These are phyloP conservation scores for Acrobasis suavella DNA, from an alignment of 2,888 invertebrate species.

Conservation along the genomic window DNA sequence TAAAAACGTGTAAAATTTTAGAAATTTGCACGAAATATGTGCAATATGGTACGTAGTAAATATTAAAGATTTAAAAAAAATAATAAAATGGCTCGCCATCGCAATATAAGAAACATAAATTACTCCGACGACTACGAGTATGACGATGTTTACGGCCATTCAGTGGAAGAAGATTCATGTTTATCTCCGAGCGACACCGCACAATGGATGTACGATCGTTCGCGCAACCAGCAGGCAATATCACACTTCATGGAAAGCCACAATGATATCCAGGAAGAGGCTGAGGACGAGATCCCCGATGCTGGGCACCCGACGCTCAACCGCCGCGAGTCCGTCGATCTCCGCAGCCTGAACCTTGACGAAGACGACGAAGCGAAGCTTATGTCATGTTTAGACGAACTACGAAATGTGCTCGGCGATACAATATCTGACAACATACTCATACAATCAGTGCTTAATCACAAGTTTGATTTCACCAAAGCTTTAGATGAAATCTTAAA, in stretches of 20 bases:
- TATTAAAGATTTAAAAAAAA: constrained; percentile 23
- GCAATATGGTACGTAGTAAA: constrained; percentile 26
- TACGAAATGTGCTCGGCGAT: constrained; percentile 91
- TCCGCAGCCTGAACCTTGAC: constrained; percentile 76
- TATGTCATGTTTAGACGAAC: constrained; percentile 91
- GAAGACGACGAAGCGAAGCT: constrained; percentile 88
- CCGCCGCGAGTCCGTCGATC: constrained; percentile 74
- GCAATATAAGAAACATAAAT: constrained; percentile 92
- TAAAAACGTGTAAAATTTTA: constrained; percentile 44
- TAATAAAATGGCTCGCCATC: constrained; percentile 90
- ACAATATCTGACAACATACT: constrained; percentile 87
- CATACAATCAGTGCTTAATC: constrained; percentile 86
- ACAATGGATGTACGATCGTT: constrained; percentile 93
- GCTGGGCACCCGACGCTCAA: constrained; percentile 45
- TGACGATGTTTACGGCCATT: constrained; percentile 96
- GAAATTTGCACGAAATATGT: constrained; percentile 28
- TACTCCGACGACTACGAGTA: constrained; percentile 96
- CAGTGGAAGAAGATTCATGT: constrained; percentile 95
- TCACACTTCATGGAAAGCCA: constrained; percentile 89
- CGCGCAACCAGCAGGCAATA: constrained; percentile 87
- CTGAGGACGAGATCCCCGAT: constrained; percentile 71
- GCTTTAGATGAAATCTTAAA: constrained; percentile 88
- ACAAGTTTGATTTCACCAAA: constrained; percentile 88
- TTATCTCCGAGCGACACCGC: constrained; percentile 94
- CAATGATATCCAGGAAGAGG: constrained; percentile 87